These are phyloP conservation scores for Lamellibrachia columna DNA, from an alignment of 2,888 invertebrate genomes.

Conservation along the genomic window DNA sequence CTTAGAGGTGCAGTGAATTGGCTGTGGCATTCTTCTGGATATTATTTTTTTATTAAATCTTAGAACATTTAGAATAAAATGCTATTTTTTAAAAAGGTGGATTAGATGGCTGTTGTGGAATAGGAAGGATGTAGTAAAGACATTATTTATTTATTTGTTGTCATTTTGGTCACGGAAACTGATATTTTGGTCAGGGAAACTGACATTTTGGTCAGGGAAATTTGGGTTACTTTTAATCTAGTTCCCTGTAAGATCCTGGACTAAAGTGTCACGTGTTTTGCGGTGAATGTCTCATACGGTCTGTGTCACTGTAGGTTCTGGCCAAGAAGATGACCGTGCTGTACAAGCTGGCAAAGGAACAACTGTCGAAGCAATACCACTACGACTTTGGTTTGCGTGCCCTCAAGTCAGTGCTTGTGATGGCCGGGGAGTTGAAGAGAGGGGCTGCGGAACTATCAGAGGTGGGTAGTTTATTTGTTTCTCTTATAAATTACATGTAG, in stretches of 20 bases:
- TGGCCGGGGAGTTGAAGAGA: slow-evolving; percentile 88
- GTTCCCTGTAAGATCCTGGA: not conserved
- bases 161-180: too few species aligned
- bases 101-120: too few species aligned
- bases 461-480: slow-evolving; percentile 42
- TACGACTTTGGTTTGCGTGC: slow-evolving; percentile 94
- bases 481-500: too few species aligned
- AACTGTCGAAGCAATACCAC: slow-evolving; percentile 90
- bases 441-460: slow-evolving; percentile 83
- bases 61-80: too few species aligned
- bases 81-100: too few species aligned
- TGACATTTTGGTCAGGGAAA: not conserved
- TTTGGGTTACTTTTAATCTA: not conserved
- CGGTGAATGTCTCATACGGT: not conserved
- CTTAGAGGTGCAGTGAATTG: too few species aligned
- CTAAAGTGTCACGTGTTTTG: not conserved
- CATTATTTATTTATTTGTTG: too few species aligned
- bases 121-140: too few species aligned
- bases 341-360: slow-evolving; percentile 86
- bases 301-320: slow-evolving; percentile 69
- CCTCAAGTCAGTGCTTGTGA: slow-evolving; percentile 87
- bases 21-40: too few species aligned
- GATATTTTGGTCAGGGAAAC: too few species aligned
- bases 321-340: slow-evolving; percentile 94
- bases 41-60: too few species aligned